Conservation (phyloP, 2,113 vertebrate species). For the Xenotilapia flavipinnis region DNA sequence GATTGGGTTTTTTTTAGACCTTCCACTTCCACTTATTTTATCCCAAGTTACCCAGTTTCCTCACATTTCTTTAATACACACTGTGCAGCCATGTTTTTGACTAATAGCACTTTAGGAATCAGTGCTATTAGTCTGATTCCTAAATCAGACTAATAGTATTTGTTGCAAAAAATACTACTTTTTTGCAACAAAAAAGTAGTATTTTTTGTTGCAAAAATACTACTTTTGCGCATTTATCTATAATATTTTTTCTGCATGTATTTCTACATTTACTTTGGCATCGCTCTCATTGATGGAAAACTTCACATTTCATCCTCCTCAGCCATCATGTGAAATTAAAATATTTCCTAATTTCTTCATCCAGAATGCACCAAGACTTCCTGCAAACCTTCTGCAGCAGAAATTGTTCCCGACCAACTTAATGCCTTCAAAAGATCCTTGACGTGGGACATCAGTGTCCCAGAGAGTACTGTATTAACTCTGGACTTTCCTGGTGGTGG, state of each 20-base stretch:
- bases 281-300: background rate
- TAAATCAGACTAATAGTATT: too few species aligned
- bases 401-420: constrained; percentile 58
- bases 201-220: background rate
- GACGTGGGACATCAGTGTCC: constrained; percentile 72
- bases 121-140: too few species aligned
- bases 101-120: background rate
- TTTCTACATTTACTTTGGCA: background rate
- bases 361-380: constrained; percentile 74
- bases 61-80: background rate
- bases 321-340: background rate
- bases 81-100: background rate
- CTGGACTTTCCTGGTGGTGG: constrained; percentile 66
- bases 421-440: constrained; percentile 74
- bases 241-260: background rate
- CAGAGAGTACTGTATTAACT: constrained; percentile 65
- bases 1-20: rapidly evolving
- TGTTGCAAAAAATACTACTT: too few species aligned
- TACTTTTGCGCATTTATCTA: background rate
- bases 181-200: too few species aligned
- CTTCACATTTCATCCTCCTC: background rate
- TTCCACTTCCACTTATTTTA: background rate
- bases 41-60: background rate
- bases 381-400: constrained; percentile 72
- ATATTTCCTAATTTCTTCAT: background rate